Conservation (phyloP, 2,797 vertebrate genomes). For the Nannoperca australis region DNA sequence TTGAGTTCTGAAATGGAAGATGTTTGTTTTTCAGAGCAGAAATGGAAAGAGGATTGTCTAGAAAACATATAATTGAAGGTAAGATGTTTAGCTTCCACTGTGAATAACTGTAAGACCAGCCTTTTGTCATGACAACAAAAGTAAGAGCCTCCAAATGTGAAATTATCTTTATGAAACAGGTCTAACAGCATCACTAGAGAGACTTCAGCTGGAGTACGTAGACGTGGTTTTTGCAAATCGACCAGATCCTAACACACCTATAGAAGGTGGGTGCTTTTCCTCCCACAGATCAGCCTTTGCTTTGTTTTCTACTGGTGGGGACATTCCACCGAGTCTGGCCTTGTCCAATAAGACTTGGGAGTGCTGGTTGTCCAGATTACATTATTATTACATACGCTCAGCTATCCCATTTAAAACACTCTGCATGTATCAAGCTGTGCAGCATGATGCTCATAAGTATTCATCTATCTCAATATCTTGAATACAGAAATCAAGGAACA, state of each 20-base stretch:
- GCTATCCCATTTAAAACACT: no score
- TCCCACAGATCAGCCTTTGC: not conserved
- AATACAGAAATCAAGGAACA: no score
- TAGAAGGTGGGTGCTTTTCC: constrained; percentile 89
- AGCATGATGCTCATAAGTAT: no score
- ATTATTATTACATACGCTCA: no score
- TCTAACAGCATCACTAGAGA: constrained; percentile 90
- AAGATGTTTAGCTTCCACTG: constrained; percentile 35
- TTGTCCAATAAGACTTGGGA: not conserved
- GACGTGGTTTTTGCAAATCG: constrained; percentile 96
- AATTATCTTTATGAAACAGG: constrained; percentile 77
- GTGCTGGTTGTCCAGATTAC: not conserved
- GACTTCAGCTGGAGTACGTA: constrained; percentile 94
- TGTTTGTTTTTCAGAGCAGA: constrained; percentile 90
- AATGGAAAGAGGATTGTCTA: constrained; percentile 93
- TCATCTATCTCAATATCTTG: no score
- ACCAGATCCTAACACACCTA: constrained; percentile 94
- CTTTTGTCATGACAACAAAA: not conserved
- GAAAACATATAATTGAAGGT: constrained; percentile 98
- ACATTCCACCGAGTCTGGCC: not conserved
- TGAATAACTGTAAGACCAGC: not conserved
- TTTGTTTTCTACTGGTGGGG: not conserved
- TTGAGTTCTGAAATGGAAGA: not conserved
- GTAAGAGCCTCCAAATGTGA: not conserved
- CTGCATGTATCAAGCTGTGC: no score